Evolutionary conservation across 1,140 invertebrate species (phyloP).

Genomic region (Megalonaias nervosa): DNA sequence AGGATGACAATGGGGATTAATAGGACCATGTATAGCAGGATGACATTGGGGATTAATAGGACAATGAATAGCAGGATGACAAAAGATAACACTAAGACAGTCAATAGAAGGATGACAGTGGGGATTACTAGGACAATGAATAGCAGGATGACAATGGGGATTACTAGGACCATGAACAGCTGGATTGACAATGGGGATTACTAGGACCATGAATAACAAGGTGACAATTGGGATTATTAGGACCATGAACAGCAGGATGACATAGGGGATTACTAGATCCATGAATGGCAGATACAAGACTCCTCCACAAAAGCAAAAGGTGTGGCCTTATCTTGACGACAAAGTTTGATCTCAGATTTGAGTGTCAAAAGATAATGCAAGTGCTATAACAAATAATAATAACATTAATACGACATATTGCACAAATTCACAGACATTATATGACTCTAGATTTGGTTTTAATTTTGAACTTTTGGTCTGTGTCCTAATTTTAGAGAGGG

Average conservation of each 20-base stretch:
- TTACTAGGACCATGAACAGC: not conserved
- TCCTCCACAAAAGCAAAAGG: no score
- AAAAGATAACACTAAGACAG: not conserved
- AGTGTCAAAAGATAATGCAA: no score
- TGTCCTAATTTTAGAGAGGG: no score
- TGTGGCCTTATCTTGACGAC: no score
- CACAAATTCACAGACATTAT: no score
- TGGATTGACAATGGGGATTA: constrained; percentile 9
- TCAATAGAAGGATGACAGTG: not conserved
- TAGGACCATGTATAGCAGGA: not conserved
- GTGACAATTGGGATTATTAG: not conserved
- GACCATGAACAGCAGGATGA: constrained; percentile 4
- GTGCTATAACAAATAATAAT: no score
- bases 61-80: not conserved
- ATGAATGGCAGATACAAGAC: not conserved
- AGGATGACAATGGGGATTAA: not conserved
- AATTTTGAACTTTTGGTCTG: no score
- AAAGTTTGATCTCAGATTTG: no score
- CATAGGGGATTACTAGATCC: not conserved
- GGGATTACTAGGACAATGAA: not conserved
- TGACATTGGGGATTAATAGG: not conserved
- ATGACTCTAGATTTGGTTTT: no score
- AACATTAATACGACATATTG: no score
- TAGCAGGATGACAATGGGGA: not conserved
- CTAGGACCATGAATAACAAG: not conserved